Evolutionary conservation across 2,113 vertebrate species (phyloP).

Genomic region (Phaethon lepturus): DNA sequence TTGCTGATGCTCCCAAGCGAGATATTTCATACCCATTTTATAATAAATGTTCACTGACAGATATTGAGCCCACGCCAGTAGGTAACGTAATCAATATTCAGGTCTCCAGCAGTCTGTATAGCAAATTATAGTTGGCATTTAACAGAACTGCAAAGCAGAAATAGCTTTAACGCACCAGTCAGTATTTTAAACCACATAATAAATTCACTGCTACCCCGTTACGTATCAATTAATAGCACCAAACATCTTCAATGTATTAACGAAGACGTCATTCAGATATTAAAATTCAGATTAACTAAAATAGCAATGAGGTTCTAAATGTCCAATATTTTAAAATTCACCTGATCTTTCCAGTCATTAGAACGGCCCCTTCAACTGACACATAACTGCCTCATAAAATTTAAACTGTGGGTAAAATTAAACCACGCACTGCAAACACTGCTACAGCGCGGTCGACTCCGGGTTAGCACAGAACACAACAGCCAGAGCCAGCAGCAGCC

Average conservation of each 20-base stretch:
- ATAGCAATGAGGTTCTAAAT: conserved; percentile 47
- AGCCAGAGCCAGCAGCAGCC: background rate
- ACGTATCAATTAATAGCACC: conserved; percentile 72
- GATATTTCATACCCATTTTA: background rate
- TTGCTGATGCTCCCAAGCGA: background rate
- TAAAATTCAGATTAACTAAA: conserved; percentile 70
- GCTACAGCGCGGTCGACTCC: background rate
- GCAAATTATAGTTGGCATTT: conserved; percentile 71
- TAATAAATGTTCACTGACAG: background rate
- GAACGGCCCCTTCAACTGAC: conserved; percentile 40
- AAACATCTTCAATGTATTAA: conserved; percentile 70
- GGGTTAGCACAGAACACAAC: background rate
- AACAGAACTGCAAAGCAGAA: conserved; percentile 58
- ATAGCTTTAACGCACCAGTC: conserved; percentile 55
- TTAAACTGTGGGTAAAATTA: background rate
- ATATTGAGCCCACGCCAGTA: background rate
- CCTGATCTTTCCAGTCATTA: conserved; percentile 42
- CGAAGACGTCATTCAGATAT: conserved; percentile 50
- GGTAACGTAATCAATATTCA: conserved; percentile 46
- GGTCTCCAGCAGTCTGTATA: background rate
- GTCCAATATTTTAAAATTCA: conserved; percentile 48
- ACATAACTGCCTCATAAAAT: conserved; percentile 50
- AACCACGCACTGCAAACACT: background rate
- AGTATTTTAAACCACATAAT: conserved; percentile 70
- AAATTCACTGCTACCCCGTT: conserved; percentile 70